Evolutionary conservation across 2,113 vertebrate species (phyloP).

Genomic region (Siniperca chuatsi): DNA sequence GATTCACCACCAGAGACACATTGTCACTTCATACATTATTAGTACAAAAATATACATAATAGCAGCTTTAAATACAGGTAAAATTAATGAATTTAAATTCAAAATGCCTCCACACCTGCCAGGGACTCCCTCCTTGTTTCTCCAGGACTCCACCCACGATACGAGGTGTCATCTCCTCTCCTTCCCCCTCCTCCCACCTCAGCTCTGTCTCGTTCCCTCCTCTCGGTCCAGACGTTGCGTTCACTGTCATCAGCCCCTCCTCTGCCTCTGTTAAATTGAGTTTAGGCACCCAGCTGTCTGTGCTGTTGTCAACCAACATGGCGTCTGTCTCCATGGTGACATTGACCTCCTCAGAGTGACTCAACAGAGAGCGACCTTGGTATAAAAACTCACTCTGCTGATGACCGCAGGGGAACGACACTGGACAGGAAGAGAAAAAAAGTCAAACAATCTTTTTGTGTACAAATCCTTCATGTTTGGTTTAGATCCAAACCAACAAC

Average conservation of each 20-base stretch:
- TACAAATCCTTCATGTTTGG: too few relatives aligned
- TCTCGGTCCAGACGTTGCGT: neutral
- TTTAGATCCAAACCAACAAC: too few relatives aligned
- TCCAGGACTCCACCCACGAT: conserved; percentile 85
- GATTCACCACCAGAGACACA: too few relatives aligned
- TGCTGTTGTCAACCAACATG: neutral
- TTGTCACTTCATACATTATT: too few relatives aligned
- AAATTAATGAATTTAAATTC: neutral
- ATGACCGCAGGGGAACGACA: conserved; percentile 63
- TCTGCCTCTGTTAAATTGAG: neutral
- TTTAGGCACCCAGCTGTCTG: neutral
- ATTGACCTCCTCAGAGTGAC: neutral
- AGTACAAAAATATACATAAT: neutral
- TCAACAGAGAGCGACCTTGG: conserved; percentile 35
- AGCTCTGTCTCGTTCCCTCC: neutral
- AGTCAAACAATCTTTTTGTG: too few relatives aligned
- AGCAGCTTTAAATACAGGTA: neutral
- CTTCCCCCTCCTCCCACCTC: neutral
- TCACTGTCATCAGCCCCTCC: neutral
- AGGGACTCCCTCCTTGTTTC: conserved; percentile 86
- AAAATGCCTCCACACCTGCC: conserved; percentile 82
- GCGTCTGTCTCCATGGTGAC: conserved; percentile 8
- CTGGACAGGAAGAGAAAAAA: conserved; percentile 35
- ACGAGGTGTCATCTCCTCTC: conserved; percentile 15
- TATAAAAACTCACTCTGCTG: conserved; percentile 8